Percentiles rank a stretch among this genome's conserved stretches.
Evolutionary conservation across 2,113 vertebrate species (phyloP).

Genomic region (Megaceryle torquata): DNA sequence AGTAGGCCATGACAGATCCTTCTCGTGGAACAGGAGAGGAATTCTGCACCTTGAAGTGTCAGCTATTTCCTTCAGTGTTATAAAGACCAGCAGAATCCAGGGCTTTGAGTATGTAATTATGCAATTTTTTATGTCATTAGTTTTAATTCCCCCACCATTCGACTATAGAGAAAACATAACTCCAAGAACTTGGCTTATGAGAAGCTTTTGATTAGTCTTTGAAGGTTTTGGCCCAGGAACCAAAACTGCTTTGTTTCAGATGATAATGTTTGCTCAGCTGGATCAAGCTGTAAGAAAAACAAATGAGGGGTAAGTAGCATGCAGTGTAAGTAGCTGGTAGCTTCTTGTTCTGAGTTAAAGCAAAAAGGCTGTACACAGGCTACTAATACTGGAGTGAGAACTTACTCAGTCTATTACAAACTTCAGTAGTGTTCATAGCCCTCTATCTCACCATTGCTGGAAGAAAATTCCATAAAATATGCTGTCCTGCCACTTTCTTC

Average conservation of each 20-base stretch:
- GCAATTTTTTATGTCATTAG: neutral
- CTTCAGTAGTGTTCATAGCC: neutral
- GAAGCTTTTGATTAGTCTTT: neutral
- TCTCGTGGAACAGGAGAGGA: neutral
- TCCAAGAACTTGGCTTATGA: neutral
- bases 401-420: neutral
- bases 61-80: neutral
- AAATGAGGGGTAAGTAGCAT: neutral
- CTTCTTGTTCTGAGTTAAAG: neutral
- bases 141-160: neutral
- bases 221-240: neutral
- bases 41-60: neutral
- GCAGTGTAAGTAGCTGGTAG: neutral
- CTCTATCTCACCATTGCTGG: constrained; percentile 71
- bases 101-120: neutral
- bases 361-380: neutral
- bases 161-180: neutral
- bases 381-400: neutral
- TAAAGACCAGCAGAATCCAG: neutral
- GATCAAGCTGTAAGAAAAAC: neutral
- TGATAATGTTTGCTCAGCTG: neutral
- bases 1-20: neutral
- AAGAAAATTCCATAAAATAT: constrained; percentile 79
- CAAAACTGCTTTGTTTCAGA: neutral
- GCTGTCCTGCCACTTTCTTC: constrained; percentile 71